A percentile compares a stretch with the other conserved stretches of the same genome.
These are phyloP conservation scores for Heliconius sara DNA, from an alignment of 2,888 invertebrate species.

Conservation along the genomic window DNA sequence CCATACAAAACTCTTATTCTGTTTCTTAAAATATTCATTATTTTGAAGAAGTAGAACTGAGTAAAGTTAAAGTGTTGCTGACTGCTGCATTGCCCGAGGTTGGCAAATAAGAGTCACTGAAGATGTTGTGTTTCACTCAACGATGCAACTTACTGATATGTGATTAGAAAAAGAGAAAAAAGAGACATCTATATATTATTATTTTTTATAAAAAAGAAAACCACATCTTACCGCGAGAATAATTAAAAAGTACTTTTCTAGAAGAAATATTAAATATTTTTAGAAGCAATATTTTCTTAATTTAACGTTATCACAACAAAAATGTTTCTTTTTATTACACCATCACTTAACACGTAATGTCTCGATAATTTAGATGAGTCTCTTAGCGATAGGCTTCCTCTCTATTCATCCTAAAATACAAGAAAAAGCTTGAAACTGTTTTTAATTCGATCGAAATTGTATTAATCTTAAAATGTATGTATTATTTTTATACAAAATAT, in stretches of 20 bases:
- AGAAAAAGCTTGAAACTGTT: too few relatives aligned
- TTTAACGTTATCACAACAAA: too few relatives aligned
- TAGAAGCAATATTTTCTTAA: too few relatives aligned
- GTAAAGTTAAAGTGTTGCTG: conserved; percentile 30
- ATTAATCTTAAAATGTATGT: too few relatives aligned
- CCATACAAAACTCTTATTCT: background rate
- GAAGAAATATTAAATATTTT: too few relatives aligned
- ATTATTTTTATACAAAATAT: too few relatives aligned
- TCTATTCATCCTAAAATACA: background rate
- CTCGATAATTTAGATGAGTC: background rate
- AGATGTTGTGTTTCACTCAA: conserved; percentile 14
- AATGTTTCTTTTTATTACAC: too few relatives aligned
- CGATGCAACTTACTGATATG: conserved; percentile 1
- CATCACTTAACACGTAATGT: too few relatives aligned
- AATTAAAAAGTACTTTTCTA: too few relatives aligned
- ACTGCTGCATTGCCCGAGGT: conserved; percentile 38
- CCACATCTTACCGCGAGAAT: too few relatives aligned
- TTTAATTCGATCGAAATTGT: too few relatives aligned
- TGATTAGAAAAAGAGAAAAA: conserved; percentile 1
- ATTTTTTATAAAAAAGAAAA: too few relatives aligned
- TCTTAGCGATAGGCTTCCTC: background rate
- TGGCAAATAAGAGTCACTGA: conserved; percentile 26
- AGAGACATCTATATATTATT: background rate
- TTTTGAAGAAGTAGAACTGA: conserved; percentile 24
- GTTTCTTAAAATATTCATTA: conserved; percentile 1